Conservation (phyloP, 2,113 vertebrate species). For the Phylloscopus trochiloides region DNA sequence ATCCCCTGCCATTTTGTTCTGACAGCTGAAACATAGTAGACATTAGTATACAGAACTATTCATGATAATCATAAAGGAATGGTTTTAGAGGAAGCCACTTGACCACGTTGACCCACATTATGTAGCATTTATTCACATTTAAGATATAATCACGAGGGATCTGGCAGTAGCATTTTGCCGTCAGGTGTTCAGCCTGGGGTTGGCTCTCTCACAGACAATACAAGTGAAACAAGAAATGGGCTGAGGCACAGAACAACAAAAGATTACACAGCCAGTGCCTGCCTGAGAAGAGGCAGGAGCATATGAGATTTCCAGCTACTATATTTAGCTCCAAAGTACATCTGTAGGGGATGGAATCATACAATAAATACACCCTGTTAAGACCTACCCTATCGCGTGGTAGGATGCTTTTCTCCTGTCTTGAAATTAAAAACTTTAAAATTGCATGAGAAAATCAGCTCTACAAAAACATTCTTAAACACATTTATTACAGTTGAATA, state of each 20-base stretch:
- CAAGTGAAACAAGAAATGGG: neutral
- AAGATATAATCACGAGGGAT: neutral
- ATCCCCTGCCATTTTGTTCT: neutral
- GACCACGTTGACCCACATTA: neutral
- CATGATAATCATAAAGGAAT: neutral
- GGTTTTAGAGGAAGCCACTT: neutral
- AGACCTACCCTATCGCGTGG: neutral
- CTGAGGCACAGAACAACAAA: neutral
- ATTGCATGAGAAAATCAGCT: neutral
- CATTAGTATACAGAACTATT: neutral
- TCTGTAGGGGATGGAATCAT: neutral
- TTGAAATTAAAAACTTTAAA: neutral
- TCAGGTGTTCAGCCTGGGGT: neutral
- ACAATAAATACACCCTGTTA: neutral
- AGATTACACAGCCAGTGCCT: neutral
- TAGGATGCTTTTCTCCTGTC: neutral
- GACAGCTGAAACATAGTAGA: neutral
- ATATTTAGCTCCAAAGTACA: neutral
- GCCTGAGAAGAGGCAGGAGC: neutral
- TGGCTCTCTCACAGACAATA: neutral
- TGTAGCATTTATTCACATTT: neutral
- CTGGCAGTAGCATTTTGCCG: neutral
- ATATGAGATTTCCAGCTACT: neutral
- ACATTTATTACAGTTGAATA: neutral
- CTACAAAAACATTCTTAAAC: neutral